Percentiles rank a stretch among this genome's conserved stretches.
Conservation (phyloP, 2,888 invertebrate species). For the Cylloceria caligata region DNA sequence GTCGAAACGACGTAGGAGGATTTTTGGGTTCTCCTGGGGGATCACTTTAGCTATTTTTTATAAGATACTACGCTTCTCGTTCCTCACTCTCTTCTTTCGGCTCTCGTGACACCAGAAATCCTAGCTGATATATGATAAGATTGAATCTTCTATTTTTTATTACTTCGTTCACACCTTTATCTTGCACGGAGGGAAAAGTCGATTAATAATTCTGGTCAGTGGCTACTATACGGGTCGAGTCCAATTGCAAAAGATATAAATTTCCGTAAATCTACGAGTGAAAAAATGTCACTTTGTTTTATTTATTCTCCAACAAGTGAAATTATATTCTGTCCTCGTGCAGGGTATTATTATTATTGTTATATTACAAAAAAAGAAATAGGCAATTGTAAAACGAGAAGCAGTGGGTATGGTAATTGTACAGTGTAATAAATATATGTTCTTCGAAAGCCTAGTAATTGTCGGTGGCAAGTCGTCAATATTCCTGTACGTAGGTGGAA, state of each 20-base stretch:
- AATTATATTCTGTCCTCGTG: too few species aligned
- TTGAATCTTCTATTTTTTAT: conserved; percentile 17
- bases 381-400: not conserved
- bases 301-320: not conserved
- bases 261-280: too few species aligned
- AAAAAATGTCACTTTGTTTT: too few species aligned
- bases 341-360: too few species aligned
- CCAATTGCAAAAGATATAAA: not conserved
- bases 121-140: conserved; percentile 2
- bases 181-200: not conserved
- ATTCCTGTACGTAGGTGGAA: conserved; percentile 17
- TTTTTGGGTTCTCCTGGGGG: conserved; percentile 25
- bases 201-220: not conserved
- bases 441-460: not conserved
- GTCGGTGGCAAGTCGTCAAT: not conserved
- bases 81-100: not conserved
- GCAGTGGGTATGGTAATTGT: not conserved
- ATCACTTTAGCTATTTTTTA: conserved; percentile 36
- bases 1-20: conserved; percentile 6
- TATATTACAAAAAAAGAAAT: not conserved
- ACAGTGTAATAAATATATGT: not conserved
- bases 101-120: conserved; percentile 4
- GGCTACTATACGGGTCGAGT: not conserved
- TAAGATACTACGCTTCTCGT: not conserved
- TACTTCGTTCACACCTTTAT: not conserved